Evolutionary conservation across 2,113 vertebrate species (phyloP).

Genomic region (Ceuthmochares aereus): DNA sequence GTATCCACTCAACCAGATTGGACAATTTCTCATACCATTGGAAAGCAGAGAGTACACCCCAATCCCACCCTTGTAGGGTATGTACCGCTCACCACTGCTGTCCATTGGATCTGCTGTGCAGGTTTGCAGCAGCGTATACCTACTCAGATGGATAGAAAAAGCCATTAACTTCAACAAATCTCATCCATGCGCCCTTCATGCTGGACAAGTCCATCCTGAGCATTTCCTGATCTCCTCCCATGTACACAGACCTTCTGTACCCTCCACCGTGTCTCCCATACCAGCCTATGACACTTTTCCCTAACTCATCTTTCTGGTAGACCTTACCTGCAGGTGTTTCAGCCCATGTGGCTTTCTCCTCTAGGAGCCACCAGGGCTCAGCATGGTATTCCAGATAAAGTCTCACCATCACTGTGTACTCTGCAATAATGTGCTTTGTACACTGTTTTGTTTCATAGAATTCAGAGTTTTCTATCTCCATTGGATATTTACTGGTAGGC

Average conservation of each 20-base stretch:
- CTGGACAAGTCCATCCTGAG: neutral
- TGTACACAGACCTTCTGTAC: neutral
- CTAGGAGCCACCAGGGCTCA: neutral
- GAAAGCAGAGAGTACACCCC: neutral
- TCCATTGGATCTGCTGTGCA: neutral
- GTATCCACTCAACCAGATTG: neutral
- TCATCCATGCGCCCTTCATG: neutral
- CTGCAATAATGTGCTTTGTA: neutral
- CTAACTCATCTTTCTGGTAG: neutral
- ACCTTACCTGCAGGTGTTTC: neutral
- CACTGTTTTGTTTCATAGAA: neutral
- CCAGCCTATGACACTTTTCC: neutral
- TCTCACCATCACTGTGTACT: neutral
- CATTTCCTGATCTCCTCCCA: neutral
- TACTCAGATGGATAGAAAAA: neutral
- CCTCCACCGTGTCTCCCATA: neutral
- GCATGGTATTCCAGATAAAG: neutral
- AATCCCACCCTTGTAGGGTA: neutral
- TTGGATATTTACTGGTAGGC: neutral
- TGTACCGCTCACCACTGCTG: no score
- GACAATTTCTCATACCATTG: neutral
- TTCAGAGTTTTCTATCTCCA: neutral
- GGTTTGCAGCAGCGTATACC: rapidly evolving
- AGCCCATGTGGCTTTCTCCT: neutral
- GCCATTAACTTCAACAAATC: neutral